Evolutionary conservation across 2,888 invertebrate species (phyloP), one percentile per base, ranked within the genome.

Genomic region (Ferrisia virgata): DNA sequence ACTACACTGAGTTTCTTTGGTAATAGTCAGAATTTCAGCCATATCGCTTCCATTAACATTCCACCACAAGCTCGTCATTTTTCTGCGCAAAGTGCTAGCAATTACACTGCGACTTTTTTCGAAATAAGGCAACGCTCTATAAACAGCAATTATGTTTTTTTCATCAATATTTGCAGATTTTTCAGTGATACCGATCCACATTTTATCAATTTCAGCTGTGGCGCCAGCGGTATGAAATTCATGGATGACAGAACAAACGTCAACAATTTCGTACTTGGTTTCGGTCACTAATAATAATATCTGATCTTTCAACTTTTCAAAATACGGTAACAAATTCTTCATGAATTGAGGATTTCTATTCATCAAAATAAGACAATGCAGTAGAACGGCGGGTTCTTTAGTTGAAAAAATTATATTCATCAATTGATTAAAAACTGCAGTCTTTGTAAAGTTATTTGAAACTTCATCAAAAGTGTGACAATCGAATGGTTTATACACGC

Each of bases 181-280:
- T 85, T 91, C 91, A 25, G 91, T 88, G 86, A 94, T 90, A 11
- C 92, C 93, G 85, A 91, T 89, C 93, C 93, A 94, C 53, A 93
- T 88, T 87, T 92, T 91, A 86, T 94, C 93, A 31, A 90, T 90
- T 33, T 89, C 88, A 85, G 91, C 89, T 76, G 88, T 90, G n/a
- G 4, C 33, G 33, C 76, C 83, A 86, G 91, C 90, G 81, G 88
- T 88, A 15, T 90, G 89, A 40, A 93, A 88, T 86, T 91, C 90
- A 47, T 88, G 89, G n/a, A 92, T 89, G 85, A 92, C 90, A 82
- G 91, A 89, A 87, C 92, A 92, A 6, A 93, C 88, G 86, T 94
- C 92, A 15, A 89, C 88, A 5, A 94, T 87, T 25, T 89, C 88
- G 69, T 93, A 88, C 85, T 91, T 90, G 78, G 91, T 92, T 82